Evolutionary conservation across 2,888 invertebrate genomes (phyloP), one percentile per base, ranked within the genome.

Genomic region (Lacanobia oleracea): DNA sequence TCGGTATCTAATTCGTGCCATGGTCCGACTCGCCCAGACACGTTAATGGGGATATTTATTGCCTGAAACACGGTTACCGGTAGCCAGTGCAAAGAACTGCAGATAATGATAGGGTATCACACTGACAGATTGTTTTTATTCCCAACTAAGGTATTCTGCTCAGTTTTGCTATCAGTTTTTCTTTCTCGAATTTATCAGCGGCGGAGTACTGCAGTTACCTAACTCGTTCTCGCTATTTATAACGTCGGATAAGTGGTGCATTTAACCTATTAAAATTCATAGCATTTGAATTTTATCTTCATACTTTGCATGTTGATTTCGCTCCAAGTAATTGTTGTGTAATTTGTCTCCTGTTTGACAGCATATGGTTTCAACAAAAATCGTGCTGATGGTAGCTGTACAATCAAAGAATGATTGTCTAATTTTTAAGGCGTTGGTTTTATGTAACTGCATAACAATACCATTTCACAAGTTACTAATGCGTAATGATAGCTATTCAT

Each of bases 21-120:
- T 82, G 78, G 83, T 72, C 82, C 81, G 85, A 88, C 85, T 77
- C 81, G 83, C 79, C 76, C 77, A 88, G 89, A 89, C 87, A 83
- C 86, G 88, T 86, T 89, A 90, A 90, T 91, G 79, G 84, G 82
- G 82, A 89, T 91, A 92, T 90, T 89, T 88, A 91, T 89, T 87
- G 82, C 72, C 74, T 80, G 67, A 79, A 88, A 88, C 80, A 85
- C 75, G 77, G 88, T 87, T 88, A 85, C 73, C 86, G 72, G 87
- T 88, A 89, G 86, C 84, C 64, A 79, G 83, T 81, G 81, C 82
- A 75, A 81, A 79, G 79, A 85, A 86, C 81, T 79, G 73, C 85
- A 82, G 86, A 79, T 90, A 89, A 90, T 89, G 84, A 88, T 88
- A 88, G 88, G 85, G 82, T 88, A 88, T 88, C 85, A 81, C 79